phyloP scores from a whole-genome alignment of 2,888 invertebrate genomes.

The Caenorhabditis zanzibari region DNA sequence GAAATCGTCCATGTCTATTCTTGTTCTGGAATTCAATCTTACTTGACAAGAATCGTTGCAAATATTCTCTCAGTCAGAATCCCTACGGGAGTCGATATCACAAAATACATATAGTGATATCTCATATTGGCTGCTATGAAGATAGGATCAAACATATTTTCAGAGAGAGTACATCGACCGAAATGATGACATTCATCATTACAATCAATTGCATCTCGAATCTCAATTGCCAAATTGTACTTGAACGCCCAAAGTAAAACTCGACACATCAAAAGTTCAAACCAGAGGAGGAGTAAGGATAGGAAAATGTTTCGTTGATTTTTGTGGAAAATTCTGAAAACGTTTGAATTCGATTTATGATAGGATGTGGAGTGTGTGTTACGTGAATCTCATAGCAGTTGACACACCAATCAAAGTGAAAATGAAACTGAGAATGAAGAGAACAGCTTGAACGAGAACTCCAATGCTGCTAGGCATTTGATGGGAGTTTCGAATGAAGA shows the following conservation, averaged over 20 bases:
- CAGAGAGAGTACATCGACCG: conserved; percentile 21
- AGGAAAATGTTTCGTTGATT: conserved; percentile 63
- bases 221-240: conserved; percentile 47
- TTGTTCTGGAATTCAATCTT: not conserved
- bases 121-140: conserved; percentile 58
- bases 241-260: conserved; percentile 60
- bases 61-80: conserved; percentile 61
- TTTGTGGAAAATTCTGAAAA: conserved; percentile 58
- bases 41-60: conserved; percentile 61
- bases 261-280: conserved; percentile 54
- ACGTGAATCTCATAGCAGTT: conserved; percentile 56
- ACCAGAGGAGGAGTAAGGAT: conserved; percentile 54
- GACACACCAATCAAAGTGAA: conserved; percentile 55
- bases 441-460: conserved; percentile 46
- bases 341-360: not conserved
- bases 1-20: conserved; percentile 9
- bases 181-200: conserved; percentile 47
- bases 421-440: conserved; percentile 56
- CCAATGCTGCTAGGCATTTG: conserved; percentile 38
- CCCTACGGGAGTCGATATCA: conserved; percentile 51
- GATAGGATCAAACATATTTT: conserved; percentile 46
- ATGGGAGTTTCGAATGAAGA: conserved; percentile 57
- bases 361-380: no score
- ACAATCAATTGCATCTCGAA: conserved; percentile 36
- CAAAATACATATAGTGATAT: conserved; percentile 66